Base-by-base conservation (phyloP, 1,140 invertebrate species). In the Drosophila murphyi region DNA sequence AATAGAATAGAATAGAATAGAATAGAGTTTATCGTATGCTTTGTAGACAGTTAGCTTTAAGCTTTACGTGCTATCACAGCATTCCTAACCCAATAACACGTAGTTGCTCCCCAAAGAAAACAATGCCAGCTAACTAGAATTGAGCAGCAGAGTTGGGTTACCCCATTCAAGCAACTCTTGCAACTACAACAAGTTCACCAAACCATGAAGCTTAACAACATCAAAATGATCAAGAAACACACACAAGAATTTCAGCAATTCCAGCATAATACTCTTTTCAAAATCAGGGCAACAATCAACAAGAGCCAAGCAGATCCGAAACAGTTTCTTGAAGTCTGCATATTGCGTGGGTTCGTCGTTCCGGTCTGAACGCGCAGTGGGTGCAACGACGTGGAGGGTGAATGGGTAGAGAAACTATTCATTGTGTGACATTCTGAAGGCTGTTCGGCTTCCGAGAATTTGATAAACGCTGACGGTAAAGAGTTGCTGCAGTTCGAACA, bases 401-500 rank as follows among this genome's bases (percentile, higher is more conserved):
- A n/a, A 32, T 2, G 68, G 35, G 39, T 3, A 31, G 12, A 50
- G n/a, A 39, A 35, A 55, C 41, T 54, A 48, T 57, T 34, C 3
- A 32, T 54, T 78, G 72, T 87, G 72, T 87, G 83, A 88, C 80
- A 83, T 87, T 87, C 83, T 87, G 83, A 87, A 87, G 83, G 83
- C 83, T 87, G 83, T 82, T 77, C 10, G 45, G 47, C 64, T 87
- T 72, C 63, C 48, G 47, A 76, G 77, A 87, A 82, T 50, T 31
- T 63, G 63, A 80, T 77, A 82, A 82, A 37, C 47, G 71, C 62
- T 74, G 82, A 87, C 76, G 70, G 76, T 51, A 81, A 77, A 82
- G 71, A 75, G 39, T 52, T 67, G 4, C 41, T 28, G 29, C 59
- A 64, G 55, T 73, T 77, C 41, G 35, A 43, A 56, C 39, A 10